These are phyloP conservation scores for Pelochelys cantorii DNA, from an alignment of 2,797 vertebrate genomes.

Conservation along the genomic window DNA sequence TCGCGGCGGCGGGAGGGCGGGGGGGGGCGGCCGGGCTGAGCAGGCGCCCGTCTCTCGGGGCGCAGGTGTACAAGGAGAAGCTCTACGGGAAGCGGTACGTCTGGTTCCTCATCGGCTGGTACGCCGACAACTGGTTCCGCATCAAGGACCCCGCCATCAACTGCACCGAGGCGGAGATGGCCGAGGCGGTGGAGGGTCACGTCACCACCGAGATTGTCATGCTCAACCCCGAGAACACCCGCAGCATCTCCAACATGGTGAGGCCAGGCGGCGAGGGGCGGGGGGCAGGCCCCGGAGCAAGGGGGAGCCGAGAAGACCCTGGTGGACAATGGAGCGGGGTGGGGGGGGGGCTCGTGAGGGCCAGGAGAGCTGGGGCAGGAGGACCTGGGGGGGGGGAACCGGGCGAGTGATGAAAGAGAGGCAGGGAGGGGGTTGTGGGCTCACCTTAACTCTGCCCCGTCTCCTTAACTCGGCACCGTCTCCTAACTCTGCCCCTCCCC, in stretches of 20 bases:
- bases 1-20: no score
- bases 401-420: constrained; percentile 26
- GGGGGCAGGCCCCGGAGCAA: background rate
- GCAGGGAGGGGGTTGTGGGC: background rate
- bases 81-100: constrained; percentile 96
- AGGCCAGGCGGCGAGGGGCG: background rate
- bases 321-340: background rate
- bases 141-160: constrained; percentile 95
- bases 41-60: accelerated
- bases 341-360: background rate
- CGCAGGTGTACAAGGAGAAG: constrained; percentile 95
- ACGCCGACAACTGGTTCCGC: constrained; percentile 98
- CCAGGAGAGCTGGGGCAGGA: background rate
- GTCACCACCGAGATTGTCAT: constrained; percentile 98
- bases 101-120: constrained; percentile 98
- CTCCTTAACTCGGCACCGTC: no score
- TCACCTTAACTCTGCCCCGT: no score
- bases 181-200: constrained; percentile 94
- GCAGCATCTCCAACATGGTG: constrained; percentile 96
- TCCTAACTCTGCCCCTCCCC: no score
- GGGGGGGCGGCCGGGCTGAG: background rate
- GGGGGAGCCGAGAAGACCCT: background rate
- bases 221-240: constrained; percentile 94
- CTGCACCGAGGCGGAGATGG: constrained; percentile 96
- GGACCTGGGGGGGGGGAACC: background rate